phyloP scores from a whole-genome alignment of 1,140 invertebrate genomes.

The Apis florea region DNA sequence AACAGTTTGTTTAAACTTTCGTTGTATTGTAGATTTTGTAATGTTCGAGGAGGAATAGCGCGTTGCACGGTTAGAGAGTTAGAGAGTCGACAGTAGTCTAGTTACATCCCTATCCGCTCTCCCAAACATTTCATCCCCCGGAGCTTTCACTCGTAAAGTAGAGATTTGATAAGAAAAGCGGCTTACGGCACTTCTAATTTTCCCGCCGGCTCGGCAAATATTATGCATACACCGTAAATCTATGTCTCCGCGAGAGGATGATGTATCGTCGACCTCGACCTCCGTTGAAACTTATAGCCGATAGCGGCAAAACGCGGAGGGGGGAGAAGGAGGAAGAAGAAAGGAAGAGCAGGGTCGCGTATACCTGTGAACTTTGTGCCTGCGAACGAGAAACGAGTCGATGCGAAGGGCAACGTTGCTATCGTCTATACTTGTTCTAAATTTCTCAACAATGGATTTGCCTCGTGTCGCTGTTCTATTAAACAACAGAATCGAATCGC shows the following conservation, averaged over 20 bases:
- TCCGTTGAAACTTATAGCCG: constrained; percentile 72
- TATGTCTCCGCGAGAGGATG: constrained; percentile 73
- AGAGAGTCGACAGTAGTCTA: constrained; percentile 3
- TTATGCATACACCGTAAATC: constrained; percentile 78
- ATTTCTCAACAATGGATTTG: constrained; percentile 46
- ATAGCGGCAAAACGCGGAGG: constrained; percentile 20
- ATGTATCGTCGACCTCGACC: constrained; percentile 77
- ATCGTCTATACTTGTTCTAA: constrained; percentile 28
- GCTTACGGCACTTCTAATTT: constrained; percentile 78
- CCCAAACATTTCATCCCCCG: constrained; percentile 58
- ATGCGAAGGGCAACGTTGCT: constrained; percentile 35
- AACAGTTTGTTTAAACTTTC: neutral
- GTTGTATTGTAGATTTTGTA: neutral
- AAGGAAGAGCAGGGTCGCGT: constrained; percentile 26
- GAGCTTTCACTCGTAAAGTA: constrained; percentile 69
- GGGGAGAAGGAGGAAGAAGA: constrained; percentile 21
- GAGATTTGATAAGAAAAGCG: constrained; percentile 76
- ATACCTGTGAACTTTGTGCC: constrained; percentile 14
- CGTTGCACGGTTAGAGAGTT: neutral
- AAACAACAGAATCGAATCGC: no score
- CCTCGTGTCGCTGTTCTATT: no score
- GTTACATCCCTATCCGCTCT: constrained; percentile 38
- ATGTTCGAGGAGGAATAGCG: neutral
- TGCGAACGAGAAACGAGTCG: constrained; percentile 34
- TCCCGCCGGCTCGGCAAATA: constrained; percentile 76